Percentiles rank a stretch among this genome's conserved stretches.
Evolutionary conservation across 2,888 invertebrate genomes (phyloP).

Genomic region (Exocentrus adspersus): DNA sequence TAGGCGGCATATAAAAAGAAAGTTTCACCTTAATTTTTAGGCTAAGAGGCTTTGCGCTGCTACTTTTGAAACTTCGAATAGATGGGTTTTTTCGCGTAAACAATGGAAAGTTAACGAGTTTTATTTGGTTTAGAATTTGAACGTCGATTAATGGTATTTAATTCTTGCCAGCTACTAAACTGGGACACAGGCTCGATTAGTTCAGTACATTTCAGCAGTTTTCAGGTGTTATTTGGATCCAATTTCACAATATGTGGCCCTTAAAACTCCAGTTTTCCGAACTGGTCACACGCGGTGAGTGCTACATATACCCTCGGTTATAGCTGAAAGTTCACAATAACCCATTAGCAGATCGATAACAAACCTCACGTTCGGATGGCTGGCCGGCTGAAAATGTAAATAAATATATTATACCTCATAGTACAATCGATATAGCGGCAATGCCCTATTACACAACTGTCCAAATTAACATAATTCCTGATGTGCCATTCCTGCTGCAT

Average conservation of each 20-base stretch:
- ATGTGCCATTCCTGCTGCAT: constrained; percentile 8
- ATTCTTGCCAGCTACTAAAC: no score
- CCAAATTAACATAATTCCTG: constrained; percentile 24
- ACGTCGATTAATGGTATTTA: no score
- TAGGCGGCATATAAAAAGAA: not conserved
- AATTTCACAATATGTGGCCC: not conserved
- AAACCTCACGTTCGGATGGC: not conserved
- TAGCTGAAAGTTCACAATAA: constrained; percentile 16
- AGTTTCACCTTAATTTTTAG: not conserved
- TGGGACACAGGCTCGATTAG: no score
- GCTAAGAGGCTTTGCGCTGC: not conserved
- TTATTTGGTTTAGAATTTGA: no score
- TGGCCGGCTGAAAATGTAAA: constrained; percentile 2
- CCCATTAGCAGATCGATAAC: constrained; percentile 22
- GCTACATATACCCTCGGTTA: not conserved
- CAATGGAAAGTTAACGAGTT: no score
- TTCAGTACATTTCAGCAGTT: no score
- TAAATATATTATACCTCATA: constrained; percentile 20
- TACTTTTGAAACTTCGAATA: no score
- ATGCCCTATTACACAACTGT: constrained; percentile 25
- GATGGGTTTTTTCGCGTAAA: no score
- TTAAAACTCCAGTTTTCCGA: not conserved
- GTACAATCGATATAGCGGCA: constrained; percentile 24
- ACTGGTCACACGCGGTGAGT: not conserved
- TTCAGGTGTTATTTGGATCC: not conserved